phyloP scores from a whole-genome alignment of 2,797 vertebrate species.

The Clarias laeviceps region DNA sequence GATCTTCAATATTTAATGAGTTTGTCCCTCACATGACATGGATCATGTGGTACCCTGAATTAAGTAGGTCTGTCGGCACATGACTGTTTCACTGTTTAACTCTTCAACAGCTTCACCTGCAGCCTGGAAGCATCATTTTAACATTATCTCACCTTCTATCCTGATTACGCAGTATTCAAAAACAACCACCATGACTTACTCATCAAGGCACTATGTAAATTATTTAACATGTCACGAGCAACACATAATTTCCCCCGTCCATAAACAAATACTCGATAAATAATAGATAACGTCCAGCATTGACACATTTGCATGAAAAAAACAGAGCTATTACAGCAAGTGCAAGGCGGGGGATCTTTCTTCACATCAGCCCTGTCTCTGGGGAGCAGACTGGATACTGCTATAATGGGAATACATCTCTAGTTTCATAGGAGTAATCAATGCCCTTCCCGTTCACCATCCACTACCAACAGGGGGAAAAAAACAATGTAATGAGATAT shows the following conservation, averaged over 20 bases:
- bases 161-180: not conserved
- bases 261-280: slow-evolving; percentile 23
- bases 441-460: slow-evolving; percentile 44
- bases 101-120: not conserved
- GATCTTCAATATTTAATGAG: slow-evolving; percentile 27
- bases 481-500: slow-evolving; percentile 25
- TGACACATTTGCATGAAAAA: not conserved
- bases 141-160: not conserved
- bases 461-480: slow-evolving; percentile 7
- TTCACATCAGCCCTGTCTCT: slow-evolving; percentile 29
- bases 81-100: not conserved
- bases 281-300: slow-evolving; percentile 27
- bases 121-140: not conserved
- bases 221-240: not conserved
- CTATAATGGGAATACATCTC: slow-evolving; percentile 35
- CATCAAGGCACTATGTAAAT: slow-evolving; percentile 15
- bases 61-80: not conserved
- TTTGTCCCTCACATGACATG: not conserved
- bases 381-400: slow-evolving; percentile 37
- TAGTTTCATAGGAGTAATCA: slow-evolving; percentile 44
- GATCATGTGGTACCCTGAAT: not conserved
- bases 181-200: not conserved
- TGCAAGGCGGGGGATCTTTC: slow-evolving; percentile 8
- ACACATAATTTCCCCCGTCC: slow-evolving; percentile 7
- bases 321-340: slow-evolving; percentile 21